Percentiles rank a stretch among this genome's conserved stretches.
phyloP scores from a whole-genome alignment of 2,888 invertebrate species.

The Palloptera scutellata region DNA sequence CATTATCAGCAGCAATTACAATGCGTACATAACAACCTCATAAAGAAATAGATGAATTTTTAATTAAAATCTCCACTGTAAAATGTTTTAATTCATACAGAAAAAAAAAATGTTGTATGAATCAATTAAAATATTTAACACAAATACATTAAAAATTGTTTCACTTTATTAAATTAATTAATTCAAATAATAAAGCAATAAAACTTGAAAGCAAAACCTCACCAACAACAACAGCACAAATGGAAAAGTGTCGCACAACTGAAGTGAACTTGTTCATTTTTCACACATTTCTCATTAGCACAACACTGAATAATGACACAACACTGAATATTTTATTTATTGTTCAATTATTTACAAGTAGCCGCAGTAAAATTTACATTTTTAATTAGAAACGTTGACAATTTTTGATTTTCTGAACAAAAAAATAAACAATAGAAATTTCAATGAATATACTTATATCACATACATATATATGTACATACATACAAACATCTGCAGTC shows the following conservation, averaged over 20 bases:
- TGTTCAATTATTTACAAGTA: background rate
- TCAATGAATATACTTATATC: too few relatives aligned
- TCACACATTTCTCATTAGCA: too few relatives aligned
- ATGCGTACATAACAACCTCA: too few relatives aligned
- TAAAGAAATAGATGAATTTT: too few relatives aligned
- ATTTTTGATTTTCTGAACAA: background rate
- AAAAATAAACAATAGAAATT: too few relatives aligned
- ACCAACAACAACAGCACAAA: background rate
- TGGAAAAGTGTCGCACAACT: background rate
- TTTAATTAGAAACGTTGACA: conserved; percentile 7
- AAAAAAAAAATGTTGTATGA: background rate
- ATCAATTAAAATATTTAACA: conserved; percentile 9
- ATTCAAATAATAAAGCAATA: conserved; percentile 16
- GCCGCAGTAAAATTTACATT: conserved; percentile 8
- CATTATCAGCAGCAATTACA: too few relatives aligned
- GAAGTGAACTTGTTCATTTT: background rate
- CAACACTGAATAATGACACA: too few relatives aligned
- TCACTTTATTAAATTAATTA: conserved; percentile 16
- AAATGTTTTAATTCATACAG: too few relatives aligned
- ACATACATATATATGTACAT: too few relatives aligned
- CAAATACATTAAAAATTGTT: conserved; percentile 16
- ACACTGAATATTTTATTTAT: too few relatives aligned
- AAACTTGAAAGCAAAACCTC: background rate
- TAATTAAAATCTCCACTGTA: too few relatives aligned
- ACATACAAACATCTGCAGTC: too few relatives aligned